These are phyloP conservation scores for Limosa lapponica DNA, from an alignment of 2,797 vertebrate genomes.

Conservation along the genomic window DNA sequence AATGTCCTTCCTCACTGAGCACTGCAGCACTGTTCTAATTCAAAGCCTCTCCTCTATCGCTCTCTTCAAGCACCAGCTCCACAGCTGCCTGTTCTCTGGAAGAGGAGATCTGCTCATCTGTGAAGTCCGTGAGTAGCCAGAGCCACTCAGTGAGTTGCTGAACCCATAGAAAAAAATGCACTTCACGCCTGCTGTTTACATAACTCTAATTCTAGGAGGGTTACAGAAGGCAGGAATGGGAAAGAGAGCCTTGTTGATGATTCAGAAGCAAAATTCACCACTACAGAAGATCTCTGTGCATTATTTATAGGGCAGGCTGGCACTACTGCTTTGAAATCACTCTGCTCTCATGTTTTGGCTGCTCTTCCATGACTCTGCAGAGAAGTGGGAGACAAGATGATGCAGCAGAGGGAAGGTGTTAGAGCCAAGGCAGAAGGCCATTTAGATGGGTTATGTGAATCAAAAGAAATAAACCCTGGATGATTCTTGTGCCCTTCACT, in stretches of 20 bases:
- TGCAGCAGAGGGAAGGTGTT: background rate
- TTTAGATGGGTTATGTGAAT: background rate
- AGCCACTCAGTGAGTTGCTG: background rate
- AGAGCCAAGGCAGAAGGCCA: background rate
- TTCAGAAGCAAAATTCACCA: slow-evolving; percentile 10
- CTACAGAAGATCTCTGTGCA: background rate
- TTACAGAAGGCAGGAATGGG: slow-evolving; percentile 15
- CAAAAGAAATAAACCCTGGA: background rate
- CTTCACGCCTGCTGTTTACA: background rate
- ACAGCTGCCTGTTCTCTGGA: background rate
- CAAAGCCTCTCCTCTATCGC: background rate
- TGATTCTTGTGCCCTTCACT: background rate
- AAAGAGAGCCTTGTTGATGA: background rate
- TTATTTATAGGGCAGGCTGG: slow-evolving; percentile 58
- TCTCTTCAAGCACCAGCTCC: background rate
- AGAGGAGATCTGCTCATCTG: background rate
- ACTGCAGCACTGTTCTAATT: background rate
- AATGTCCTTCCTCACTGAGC: background rate
- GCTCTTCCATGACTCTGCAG: background rate
- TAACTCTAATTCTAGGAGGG: background rate
- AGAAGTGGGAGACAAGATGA: slow-evolving; percentile 24
- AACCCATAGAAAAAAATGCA: background rate
- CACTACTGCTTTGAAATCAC: background rate
- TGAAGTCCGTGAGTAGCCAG: background rate
- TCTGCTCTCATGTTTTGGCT: slow-evolving; percentile 22